Evolutionary conservation across 64 coral and sea anemone species (phyloP), one percentile per base, ranked within the genome.

Genomic region (Porites australiensis): DNA sequence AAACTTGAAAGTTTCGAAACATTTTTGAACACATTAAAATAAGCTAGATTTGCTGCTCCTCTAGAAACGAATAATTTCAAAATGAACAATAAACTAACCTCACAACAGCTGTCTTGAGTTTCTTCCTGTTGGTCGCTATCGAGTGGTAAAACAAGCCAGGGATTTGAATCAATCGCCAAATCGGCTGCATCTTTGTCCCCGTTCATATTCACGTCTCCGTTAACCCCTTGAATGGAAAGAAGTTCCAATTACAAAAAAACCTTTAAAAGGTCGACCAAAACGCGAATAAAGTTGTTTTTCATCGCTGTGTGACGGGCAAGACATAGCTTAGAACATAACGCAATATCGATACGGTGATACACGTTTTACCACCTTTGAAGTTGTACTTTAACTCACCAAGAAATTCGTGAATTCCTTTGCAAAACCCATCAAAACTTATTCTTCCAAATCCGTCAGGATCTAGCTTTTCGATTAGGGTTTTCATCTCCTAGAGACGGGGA

Each of bases 371-470:
- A n/a, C 15, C 22, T 5, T 15, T 37, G n/a, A 64, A 46, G 53
- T 58, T 72, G 23, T 54, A 4, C 58, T 11, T 55, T 91, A 18
- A 87, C 85, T 90, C 65, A 98, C 95, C 95, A n/a, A 98, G 76
- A 86, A 96, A 96, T 47, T 99, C 98, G 53, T 96, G 94, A 82
- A 94, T 92, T 85, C 94, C 85, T 72, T 85, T 79, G 82, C 85
- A 99, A 80, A 99, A 99, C 19, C 93, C 91, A 19, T 99, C 91
- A 86, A 99, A 99, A 27, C 87, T 94, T 70, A 99, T 99, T 76
- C 65, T 74, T 48, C 98, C 98, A 64, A 93, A 72, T 13, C 91
- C 94, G 12, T 91, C 94, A 19, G 98, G 98, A 50, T 99, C 98
- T 59, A 99, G 85, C 20, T 88, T 94, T 76, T 96, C 90, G 13